Conservation (phyloP, 2,113 vertebrate species). For the Perognathus longimembris region DNA sequence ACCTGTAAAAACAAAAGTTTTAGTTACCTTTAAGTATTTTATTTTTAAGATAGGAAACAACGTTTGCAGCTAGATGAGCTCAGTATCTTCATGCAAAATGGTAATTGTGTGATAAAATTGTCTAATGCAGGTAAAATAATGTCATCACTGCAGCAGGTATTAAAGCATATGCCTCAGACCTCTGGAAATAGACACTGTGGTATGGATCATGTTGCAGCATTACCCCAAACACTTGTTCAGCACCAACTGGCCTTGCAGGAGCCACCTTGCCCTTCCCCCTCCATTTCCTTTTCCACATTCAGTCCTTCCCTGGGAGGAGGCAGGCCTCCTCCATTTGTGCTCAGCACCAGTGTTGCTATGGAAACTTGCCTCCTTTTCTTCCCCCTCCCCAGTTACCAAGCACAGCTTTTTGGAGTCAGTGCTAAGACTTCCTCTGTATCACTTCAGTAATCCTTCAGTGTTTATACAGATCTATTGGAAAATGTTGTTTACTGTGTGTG, state of each 20-base stretch:
- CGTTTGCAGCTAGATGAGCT: slow-evolving; percentile 1
- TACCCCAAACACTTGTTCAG: slow-evolving; percentile 83
- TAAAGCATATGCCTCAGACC: not conserved
- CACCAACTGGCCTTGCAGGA: slow-evolving; percentile 73
- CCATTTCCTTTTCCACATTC: slow-evolving; percentile 77
- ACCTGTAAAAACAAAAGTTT: not conserved
- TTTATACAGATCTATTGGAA: slow-evolving; percentile 83
- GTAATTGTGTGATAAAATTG: slow-evolving; percentile 17
- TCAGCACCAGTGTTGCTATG: slow-evolving; percentile 87
- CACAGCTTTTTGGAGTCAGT: slow-evolving; percentile 80
- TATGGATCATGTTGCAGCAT: slow-evolving; percentile 61
- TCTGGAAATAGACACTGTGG: not conserved
- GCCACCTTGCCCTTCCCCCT: slow-evolving; percentile 70
- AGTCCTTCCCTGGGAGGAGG: slow-evolving; percentile 88
- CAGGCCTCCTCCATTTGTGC: slow-evolving; percentile 88
- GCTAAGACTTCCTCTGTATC: slow-evolving; percentile 84
- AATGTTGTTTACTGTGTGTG: slow-evolving; percentile 82
- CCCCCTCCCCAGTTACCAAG: slow-evolving; percentile 65
- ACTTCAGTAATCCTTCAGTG: slow-evolving; percentile 84
- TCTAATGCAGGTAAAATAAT: slow-evolving; percentile 28
- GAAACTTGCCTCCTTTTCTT: slow-evolving; percentile 83
- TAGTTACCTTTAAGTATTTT: slow-evolving; percentile 7
- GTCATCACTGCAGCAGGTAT: slow-evolving; percentile 25
- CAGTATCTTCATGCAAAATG: not conserved
- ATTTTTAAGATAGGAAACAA: slow-evolving; percentile 36